Evolutionary conservation across 2,888 invertebrate species (phyloP), one percentile per base, ranked within the genome.

Genomic region (Trilocha varians): DNA sequence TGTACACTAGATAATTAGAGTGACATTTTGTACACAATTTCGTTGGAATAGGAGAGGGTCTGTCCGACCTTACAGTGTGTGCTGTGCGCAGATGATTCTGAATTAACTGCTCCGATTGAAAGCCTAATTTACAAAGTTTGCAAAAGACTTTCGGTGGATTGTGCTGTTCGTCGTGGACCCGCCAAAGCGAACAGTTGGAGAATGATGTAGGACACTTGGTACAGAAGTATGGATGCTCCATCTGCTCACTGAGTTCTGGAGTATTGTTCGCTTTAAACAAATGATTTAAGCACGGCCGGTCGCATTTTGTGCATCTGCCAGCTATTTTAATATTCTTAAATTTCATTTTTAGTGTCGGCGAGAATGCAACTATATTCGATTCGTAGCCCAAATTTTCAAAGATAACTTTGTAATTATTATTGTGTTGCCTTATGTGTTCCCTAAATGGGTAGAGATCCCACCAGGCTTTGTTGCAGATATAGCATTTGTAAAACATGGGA

Each of bases 401-500:
- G 0, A 47, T 13, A 0, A 59, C n/a, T 0, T 43, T 43, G 0
- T 48, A 45, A 0, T 38, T 5, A 0, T 2, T 16, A 0, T 41
- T 13, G 33, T 69, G 62, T 0, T 0, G 13, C 0, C 33, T 17
- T 0, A 75, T 25, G 34, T 79, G 78, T 0, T 63, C 50, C 0
- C 46, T 38, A 18, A 78, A 77, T 0, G 62, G 62, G 0, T 45
- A 16, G 0, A 70, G 42, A 6, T 62, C 44, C 78, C 78, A 79
- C 67, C 70, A 79, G 0, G 68, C 66, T 0, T 38, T 13, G 0
- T 44, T 13, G 32, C 79, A 79, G 0, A 68, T 44, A 4, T 67
- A 68, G 16, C 79, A 79, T 47, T 76, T 76, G 39, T 75, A 78
- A 13, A 62, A 57, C 0, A 69, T 13, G 0, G 74, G 72, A 0